Base-by-base conservation (phyloP, 2,888 invertebrate genomes). In the Idaea straminata region DNA sequence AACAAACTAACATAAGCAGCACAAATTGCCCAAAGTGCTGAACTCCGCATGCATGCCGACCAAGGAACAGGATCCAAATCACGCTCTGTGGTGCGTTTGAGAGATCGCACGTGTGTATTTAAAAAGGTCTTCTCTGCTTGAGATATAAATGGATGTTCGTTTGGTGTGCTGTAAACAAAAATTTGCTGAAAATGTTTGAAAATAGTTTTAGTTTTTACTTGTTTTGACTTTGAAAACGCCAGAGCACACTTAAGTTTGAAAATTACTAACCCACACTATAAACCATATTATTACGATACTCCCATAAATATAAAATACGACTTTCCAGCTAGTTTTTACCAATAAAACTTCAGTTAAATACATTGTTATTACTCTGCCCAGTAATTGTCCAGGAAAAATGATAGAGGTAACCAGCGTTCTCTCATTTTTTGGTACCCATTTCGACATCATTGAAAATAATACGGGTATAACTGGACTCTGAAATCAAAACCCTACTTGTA, bases 1-100 rank as follows among this genome's bases (percentile, higher is more conserved):
- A 7, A 47, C 7, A 47, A 10, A 71, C 69, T 65, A 64, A 69
- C 71, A 67, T 69, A 71, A 6, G 61, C 71, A 16, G 65, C 5
- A 59, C 65, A 63, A 59, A 61, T 65, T 13, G 64, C 63, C 71
- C 69, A 71, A 15, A 69, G 47, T 1, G 69, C 61, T 57, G 61
- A 59, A 10, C 64, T 58, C 38, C 58, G 5, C 6, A 58, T 5
- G 16, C 58, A 58, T 16, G 58, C 58, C 15, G 58, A 16, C 58
- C 58, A 58, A 58, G 58, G 58, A 15, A 58, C 7, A 15, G 58
- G 58, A 58, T 58, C 58, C 16, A 58, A 58, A 5, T 58, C 16
- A 58, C 16, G 58, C 16, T 58, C 16, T 5, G 58, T 16, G n/a
- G 58, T 16, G n/a, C 58, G 58, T 15, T 16, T 5, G 5, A 58